Percentiles rank a stretch among this genome's conserved stretches.
Evolutionary conservation across 2,888 invertebrate genomes (phyloP).

Genomic region (Erannis defoliaria): DNA sequence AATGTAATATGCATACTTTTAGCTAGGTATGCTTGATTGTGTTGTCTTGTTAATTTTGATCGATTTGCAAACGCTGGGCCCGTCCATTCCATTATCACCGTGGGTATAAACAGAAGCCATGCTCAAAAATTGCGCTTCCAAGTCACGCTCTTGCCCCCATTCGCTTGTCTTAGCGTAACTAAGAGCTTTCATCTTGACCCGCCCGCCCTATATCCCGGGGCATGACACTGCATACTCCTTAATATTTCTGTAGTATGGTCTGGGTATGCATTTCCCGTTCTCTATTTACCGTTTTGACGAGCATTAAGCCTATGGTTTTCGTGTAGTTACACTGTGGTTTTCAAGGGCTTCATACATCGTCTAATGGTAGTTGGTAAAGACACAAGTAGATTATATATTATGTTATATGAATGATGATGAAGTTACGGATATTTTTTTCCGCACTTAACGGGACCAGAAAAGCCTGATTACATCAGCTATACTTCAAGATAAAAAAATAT

Average conservation of each 20-base stretch:
- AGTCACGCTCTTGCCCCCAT: conserved; percentile 69
- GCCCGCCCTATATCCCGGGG: conserved; percentile 70
- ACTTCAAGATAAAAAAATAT: no score
- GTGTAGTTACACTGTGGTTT: neutral
- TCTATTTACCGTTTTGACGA: conserved; percentile 3
- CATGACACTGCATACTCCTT: conserved; percentile 58
- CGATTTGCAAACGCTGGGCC: no score
- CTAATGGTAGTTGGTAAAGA: neutral
- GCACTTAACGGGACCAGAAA: no score
- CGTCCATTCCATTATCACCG: no score
- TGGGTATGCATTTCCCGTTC: conserved; percentile 17
- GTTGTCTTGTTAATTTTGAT: no score
- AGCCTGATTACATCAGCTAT: no score
- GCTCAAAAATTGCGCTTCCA: conserved; percentile 35
- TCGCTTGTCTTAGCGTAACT: conserved; percentile 65
- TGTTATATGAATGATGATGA: neutral
- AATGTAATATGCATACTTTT: no score
- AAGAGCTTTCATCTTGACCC: conserved; percentile 79
- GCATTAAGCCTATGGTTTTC: neutral
- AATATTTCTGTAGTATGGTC: conserved; percentile 51
- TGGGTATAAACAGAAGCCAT: conserved; percentile 10
- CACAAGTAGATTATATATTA: no score
- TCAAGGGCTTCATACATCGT: neutral
- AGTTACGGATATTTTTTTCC: no score
- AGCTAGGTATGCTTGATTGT: no score